Percentiles rank a stretch among this genome's conserved stretches.
These are phyloP conservation scores for Cyprinus carpio DNA, from an alignment of 2,113 vertebrate species.

Conservation along the genomic window DNA sequence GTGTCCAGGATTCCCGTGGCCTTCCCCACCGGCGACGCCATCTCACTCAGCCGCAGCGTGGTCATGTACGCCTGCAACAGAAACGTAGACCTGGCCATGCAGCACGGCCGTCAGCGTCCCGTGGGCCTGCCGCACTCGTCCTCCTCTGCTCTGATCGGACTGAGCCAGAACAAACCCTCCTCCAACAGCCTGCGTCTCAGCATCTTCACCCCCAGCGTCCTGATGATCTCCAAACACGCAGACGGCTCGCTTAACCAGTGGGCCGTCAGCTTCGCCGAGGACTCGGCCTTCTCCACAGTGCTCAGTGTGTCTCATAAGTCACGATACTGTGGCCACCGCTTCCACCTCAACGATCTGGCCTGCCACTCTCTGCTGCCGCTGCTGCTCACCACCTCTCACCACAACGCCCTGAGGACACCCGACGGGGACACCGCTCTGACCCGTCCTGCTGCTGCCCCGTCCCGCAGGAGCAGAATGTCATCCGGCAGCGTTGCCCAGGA, in stretches of 20 bases:
- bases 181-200: constrained; percentile 87
- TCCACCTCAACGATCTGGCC: constrained; percentile 96
- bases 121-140: constrained; percentile 78
- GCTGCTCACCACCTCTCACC: constrained; percentile 95
- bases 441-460: constrained; percentile 6
- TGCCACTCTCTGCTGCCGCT: constrained; percentile 95
- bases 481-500: constrained; percentile 79
- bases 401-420: constrained; percentile 87
- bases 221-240: constrained; percentile 97
- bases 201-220: constrained; percentile 96
- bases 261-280: constrained; percentile 95
- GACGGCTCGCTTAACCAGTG: constrained; percentile 97
- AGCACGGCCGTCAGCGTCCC: constrained; percentile 89
- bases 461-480: constrained; percentile 68
- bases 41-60: constrained; percentile 93
- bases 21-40: constrained; percentile 94
- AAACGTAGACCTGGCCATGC: constrained; percentile 95
- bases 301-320: constrained; percentile 97
- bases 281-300: constrained; percentile 96
- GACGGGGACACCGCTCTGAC: constrained; percentile 63
- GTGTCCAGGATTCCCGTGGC: constrained; percentile 98
- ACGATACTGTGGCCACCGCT: constrained; percentile 96
- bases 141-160: constrained; percentile 70
- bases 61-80: constrained; percentile 98
- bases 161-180: constrained; percentile 79